A percentile compares a stretch with the other conserved stretches of the same genome.
Evolutionary conservation across 2,113 vertebrate genomes (phyloP).

Genomic region (Mus pahari): DNA sequence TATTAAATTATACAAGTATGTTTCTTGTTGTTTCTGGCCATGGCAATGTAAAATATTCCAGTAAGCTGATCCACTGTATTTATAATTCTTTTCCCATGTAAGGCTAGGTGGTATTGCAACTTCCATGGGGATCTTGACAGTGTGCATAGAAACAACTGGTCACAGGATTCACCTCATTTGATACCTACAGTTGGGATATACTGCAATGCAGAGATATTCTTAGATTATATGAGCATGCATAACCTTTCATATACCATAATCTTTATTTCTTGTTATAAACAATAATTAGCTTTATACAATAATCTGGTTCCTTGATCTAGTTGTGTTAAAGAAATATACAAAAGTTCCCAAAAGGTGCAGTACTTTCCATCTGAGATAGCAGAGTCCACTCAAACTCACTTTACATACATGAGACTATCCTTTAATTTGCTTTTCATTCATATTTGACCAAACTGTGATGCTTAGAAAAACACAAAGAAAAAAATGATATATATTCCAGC

Average conservation of each 20-base stretch:
- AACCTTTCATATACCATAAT: not conserved
- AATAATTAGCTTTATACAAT: too few species aligned
- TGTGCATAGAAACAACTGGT: not conserved
- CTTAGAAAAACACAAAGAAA: not conserved
- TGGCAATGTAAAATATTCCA: not conserved
- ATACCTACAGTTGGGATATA: not conserved
- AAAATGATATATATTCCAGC: not conserved
- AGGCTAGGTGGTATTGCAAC: not conserved
- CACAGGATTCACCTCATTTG: not conserved
- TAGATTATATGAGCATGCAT: not conserved
- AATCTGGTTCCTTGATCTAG: not conserved
- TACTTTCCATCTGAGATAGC: not conserved
- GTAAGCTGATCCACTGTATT: not conserved
- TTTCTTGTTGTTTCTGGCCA: not conserved
- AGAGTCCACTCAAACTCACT: not conserved
- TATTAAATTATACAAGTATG: not conserved
- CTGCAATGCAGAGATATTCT: not conserved
- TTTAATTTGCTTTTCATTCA: not conserved
- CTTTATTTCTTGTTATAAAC: not conserved
- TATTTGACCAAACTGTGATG: not conserved
- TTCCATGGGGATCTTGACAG: not conserved
- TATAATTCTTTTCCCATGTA: not conserved
- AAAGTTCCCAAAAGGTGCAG: not conserved
- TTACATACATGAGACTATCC: not conserved
- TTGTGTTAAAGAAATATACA: not conserved